Evolutionary conservation across 2,888 invertebrate species (phyloP).

Genomic region (Acanthosepion esculentum): DNA sequence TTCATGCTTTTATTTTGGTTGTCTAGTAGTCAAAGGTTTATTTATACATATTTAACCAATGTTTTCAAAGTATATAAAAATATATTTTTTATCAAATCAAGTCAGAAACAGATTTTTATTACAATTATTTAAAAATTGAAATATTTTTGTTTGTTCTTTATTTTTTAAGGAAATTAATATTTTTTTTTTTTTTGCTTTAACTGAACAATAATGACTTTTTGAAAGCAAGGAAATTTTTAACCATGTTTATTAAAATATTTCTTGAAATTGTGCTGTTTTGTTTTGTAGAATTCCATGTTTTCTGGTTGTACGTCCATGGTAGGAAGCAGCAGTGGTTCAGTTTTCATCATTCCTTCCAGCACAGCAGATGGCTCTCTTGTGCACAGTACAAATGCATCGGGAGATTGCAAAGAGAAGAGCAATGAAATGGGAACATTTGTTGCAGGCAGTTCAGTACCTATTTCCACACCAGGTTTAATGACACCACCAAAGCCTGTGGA

Average conservation of each 20-base stretch:
- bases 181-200: too few relatives aligned
- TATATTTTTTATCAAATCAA: too few relatives aligned
- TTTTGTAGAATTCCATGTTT: constrained; percentile 40
- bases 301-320: neutral
- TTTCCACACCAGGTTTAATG: constrained; percentile 34
- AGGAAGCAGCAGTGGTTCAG: neutral
- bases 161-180: too few relatives aligned
- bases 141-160: neutral
- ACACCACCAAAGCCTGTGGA: constrained; percentile 37
- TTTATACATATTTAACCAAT: too few relatives aligned
- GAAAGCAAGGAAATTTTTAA: too few relatives aligned
- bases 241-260: neutral
- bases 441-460: neutral
- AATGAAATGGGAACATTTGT: neutral
- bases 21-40: too few relatives aligned
- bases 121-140: too few relatives aligned
- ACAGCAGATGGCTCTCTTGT: constrained; percentile 15
- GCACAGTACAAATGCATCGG: too few relatives aligned
- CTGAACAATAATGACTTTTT: too few relatives aligned
- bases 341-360: constrained; percentile 39
- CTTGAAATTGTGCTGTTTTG: neutral
- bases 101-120: too few relatives aligned
- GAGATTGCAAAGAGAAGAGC: neutral
- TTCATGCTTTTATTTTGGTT: too few relatives aligned
- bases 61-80: too few relatives aligned